Evolutionary conservation across 2,888 invertebrate genomes (phyloP).

Genomic region (Carabus problematicus): DNA sequence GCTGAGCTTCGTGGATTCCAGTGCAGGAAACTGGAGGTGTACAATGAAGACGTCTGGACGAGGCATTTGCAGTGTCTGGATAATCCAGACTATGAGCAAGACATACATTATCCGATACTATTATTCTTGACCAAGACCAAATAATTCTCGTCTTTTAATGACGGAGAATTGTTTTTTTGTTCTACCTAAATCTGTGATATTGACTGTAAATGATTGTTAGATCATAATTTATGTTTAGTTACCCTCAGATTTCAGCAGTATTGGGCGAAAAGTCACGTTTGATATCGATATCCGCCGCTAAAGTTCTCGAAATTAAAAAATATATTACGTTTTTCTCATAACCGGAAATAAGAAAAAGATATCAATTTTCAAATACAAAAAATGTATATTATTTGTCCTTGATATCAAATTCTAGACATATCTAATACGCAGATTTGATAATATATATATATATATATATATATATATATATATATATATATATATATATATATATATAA

Average conservation of each 20-base stretch:
- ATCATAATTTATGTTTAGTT: too few species aligned
- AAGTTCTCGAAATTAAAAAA: too few species aligned
- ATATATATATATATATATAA: conserved; percentile 16
- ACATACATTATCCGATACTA: conserved; percentile 75
- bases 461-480: conserved; percentile 19
- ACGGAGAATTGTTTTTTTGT: neutral
- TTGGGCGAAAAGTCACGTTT: too few species aligned
- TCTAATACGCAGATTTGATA: too few species aligned
- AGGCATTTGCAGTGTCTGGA: conserved; percentile 68
- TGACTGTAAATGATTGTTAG: neutral
- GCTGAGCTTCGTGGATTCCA: conserved; percentile 67
- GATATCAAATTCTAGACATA: too few species aligned
- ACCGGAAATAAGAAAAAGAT: too few species aligned
- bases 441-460: conserved; percentile 8
- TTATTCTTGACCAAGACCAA: conserved; percentile 65
- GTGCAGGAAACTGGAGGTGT: conserved; percentile 66
- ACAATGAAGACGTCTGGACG: conserved; percentile 73
- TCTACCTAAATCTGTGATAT: neutral
- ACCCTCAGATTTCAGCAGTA: too few species aligned
- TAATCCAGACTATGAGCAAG: conserved; percentile 70
- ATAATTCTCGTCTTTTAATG: conserved; percentile 11
- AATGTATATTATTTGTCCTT: too few species aligned
- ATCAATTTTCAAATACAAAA: too few species aligned
- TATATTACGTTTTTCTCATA: too few species aligned
- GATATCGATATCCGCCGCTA: too few species aligned